Evolutionary conservation across 2,888 invertebrate genomes (phyloP), one percentile per base, ranked within the genome.

Genomic region (Creontiades dilutus): DNA sequence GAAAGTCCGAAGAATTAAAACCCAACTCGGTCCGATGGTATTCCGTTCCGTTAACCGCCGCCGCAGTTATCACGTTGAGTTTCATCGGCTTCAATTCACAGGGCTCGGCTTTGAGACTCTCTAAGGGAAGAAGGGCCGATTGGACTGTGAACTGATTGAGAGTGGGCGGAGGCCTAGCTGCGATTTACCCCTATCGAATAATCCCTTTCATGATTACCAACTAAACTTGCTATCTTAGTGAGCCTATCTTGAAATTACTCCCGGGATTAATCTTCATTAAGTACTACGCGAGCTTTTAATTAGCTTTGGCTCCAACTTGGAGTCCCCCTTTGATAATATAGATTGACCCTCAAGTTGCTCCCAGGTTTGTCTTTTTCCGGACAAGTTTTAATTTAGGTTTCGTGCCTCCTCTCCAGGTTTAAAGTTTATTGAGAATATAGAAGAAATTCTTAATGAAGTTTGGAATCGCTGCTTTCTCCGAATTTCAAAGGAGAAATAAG

Each of bases 251-350:
- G 82, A 52, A 19, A 82, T 82, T 82, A 82, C 52, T 27, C 19
- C 48, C 9, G 48, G 19, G 48, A 82, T 82, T 82, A 82, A 48
- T 82, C 82, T 82, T 82, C 82, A 82, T 82, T 82, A 82, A 82
- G n/a, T 16, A 82, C 52, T 52, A n/a, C 11, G 68, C 27, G 23
- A 12, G 27, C 68, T 27, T 68, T 68, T 68, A 68, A 68, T 68
- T 68, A 68, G 68, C 23, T 19, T 68, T 23, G 27, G 4, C 23
- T 68, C 19, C 12, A 37, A 37, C 37, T 37, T 37, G 37, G 19
- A 61, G 68, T 0, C 68, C 23, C 11, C 23, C 19, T 12, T 68
- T 19, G 23, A 9, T 68, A 68, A 19, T 19, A 9, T 61, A 61
- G 61, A 12, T 68, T 68, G 23, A 68, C 68, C n/a, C 57, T n/a